Evolutionary conservation across 2,888 invertebrate species (phyloP).

Genomic region (Theretra japonica): DNA sequence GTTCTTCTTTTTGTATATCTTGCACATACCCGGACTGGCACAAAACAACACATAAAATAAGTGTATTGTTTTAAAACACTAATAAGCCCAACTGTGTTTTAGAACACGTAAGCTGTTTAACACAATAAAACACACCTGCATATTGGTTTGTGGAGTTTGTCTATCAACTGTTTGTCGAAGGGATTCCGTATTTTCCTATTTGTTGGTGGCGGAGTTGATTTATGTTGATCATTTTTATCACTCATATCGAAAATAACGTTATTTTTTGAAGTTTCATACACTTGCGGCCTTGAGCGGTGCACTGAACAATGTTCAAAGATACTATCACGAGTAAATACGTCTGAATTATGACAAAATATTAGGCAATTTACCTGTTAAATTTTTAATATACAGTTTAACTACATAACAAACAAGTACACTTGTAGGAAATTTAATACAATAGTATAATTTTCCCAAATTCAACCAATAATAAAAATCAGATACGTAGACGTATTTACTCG

Average conservation of each 20-base stretch:
- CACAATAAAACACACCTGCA: constrained; percentile 83
- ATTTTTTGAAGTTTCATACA: constrained; percentile 37
- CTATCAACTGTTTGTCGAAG: constrained; percentile 87
- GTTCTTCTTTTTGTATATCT: constrained; percentile 75
- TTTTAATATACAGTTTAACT: no score
- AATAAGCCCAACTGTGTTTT: background rate
- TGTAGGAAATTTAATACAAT: no score
- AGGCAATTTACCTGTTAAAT: no score
- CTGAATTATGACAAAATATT: background rate
- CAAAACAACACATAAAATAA: background rate
- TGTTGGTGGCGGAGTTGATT: constrained; percentile 72
- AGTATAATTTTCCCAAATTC: background rate
- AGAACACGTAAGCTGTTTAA: no score
- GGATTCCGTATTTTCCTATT: constrained; percentile 86
- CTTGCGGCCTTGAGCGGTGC: constrained; percentile 35
- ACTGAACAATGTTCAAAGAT: constrained; percentile 45
- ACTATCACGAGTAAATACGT: background rate
- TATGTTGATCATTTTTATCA: constrained; percentile 70
- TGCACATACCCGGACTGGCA: constrained; percentile 80
- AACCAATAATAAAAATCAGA: background rate
- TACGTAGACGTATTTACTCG: constrained; percentile 1
- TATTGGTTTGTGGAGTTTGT: constrained; percentile 87
- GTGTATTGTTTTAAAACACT: background rate
- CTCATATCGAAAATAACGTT: constrained; percentile 78
- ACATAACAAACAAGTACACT: no score